Base-by-base conservation (phyloP, 2,113 vertebrate species). In the Stegastes partitus region DNA sequence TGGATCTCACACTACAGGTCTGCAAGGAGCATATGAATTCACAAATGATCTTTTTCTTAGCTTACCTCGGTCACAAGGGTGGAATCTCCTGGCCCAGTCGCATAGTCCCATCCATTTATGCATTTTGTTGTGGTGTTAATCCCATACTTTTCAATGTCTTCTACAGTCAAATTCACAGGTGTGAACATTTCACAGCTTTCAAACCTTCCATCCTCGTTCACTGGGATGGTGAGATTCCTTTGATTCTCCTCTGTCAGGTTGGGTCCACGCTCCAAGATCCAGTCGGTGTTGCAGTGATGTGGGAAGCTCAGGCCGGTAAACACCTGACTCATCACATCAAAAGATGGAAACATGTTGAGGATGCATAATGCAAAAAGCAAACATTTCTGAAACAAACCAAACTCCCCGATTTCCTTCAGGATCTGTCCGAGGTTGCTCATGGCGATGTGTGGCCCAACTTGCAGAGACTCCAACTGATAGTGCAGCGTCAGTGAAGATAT, bases 181-280 rank as follows among this genome's bases (percentile, higher is more conserved):
- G 47, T 84, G 90, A 96, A 97, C 96, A 95, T 96, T 45, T 69
- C 25, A 86, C 97, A 98, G 82, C 91, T 92, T 70, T 96, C 91
- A 0, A 91, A 96, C 0, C 8, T 1, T 5, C 96, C 96, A 0
- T 87, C 28, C 0, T 45, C 0, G 0, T 87, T 88, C 5, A 82
- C 47, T 0, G 96, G 96, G 54, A 97, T 4, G 0, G 96, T 96
- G 63, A 97, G 87, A 65, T 94, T 90, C 78, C 86, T 86, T 80
- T 89, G 94, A 63, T 90, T 84, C 0, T 95, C 93, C 0, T 67
- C 21, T 0, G 90, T 96, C 84, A 98, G 83, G 89, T 95, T 96
- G 21, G 94, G 85, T 3, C 74, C 91, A 0, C 19, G 1, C 0
- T 81, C 63, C 19, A 68, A 85, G 70, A 97, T 96, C 97, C 96